These are phyloP conservation scores for Tanaodytes sp. DNA, from an alignment of 2,888 invertebrate genomes.

Conservation along the genomic window DNA sequence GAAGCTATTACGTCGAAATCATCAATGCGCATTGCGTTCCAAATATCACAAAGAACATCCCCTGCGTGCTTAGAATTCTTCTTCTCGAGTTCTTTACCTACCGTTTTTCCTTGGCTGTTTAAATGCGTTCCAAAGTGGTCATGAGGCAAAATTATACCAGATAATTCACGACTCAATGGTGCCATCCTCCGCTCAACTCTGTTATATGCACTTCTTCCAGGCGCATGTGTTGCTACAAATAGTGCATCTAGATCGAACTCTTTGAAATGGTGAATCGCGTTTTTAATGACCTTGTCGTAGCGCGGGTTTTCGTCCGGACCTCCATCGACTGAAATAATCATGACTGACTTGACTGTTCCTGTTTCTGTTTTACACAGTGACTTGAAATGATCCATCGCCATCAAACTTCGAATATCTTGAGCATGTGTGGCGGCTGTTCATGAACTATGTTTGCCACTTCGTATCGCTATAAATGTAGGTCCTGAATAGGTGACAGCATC, in stretches of 20 bases:
- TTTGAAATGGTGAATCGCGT: constrained; percentile 58
- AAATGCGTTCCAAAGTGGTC: constrained; percentile 64
- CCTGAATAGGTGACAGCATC: constrained; percentile 68
- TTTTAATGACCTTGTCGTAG: constrained; percentile 54
- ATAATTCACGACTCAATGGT: constrained; percentile 63
- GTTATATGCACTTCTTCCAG: constrained; percentile 67
- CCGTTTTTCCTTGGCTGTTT: constrained; percentile 58
- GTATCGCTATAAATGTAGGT: constrained; percentile 70
- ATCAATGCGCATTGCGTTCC: constrained; percentile 61
- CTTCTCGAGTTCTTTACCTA: constrained; percentile 63
- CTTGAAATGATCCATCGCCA: constrained; percentile 54
- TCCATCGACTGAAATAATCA: constrained; percentile 60
- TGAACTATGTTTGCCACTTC: constrained; percentile 61
- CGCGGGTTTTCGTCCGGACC: constrained; percentile 61
- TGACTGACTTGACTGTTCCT: constrained; percentile 59
- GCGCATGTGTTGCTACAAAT: constrained; percentile 64
- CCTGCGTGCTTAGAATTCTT: constrained; percentile 66
- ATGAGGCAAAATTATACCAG: constrained; percentile 63
- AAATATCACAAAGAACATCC: constrained; percentile 62
- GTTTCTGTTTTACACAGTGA: constrained; percentile 30
- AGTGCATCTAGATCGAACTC: constrained; percentile 59
- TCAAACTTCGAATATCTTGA: constrained; percentile 41
- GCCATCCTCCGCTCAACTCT: constrained; percentile 67
- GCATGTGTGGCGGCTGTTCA: constrained; percentile 60
- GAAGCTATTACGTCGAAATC: constrained; percentile 41